phyloP scores from a whole-genome alignment of 2,888 invertebrate genomes.

The Pandemis heparana region DNA sequence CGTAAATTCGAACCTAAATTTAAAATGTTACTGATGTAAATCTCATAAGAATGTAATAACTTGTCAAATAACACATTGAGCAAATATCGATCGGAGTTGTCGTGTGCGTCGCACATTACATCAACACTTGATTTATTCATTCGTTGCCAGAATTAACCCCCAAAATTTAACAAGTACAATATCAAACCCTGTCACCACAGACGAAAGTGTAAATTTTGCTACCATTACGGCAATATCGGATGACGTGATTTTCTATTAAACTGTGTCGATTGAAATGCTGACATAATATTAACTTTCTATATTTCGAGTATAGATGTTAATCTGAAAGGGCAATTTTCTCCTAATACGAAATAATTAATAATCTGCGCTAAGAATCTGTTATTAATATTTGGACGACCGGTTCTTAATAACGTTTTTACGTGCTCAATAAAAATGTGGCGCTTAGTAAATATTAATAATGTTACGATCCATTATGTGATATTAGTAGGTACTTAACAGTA shows the following conservation, averaged over 20 bases:
- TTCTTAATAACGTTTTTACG: constrained; percentile 24
- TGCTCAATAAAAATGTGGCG: constrained; percentile 14
- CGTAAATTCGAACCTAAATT: too few relatives aligned
- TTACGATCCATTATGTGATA: constrained; percentile 15
- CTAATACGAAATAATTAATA: constrained; percentile 8
- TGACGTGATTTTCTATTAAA: constrained; percentile 2
- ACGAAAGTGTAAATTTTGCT: not conserved
- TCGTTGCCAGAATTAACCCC: too few relatives aligned
- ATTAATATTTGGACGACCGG: constrained; percentile 23
- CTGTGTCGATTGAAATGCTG: constrained; percentile 1
- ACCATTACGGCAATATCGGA: not conserved
- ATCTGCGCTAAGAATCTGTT: constrained; percentile 4
- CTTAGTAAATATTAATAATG: constrained; percentile 19
- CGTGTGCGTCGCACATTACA: constrained; percentile 17
- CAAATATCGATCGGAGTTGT: constrained; percentile 14
- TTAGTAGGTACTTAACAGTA: not conserved
- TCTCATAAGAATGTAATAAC: not conserved
- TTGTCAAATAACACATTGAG: constrained; percentile 2
- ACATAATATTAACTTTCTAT: not conserved
- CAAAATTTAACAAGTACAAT: not conserved
- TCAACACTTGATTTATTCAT: constrained; percentile 28
- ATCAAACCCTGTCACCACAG: not conserved
- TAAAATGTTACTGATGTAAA: too few relatives aligned
- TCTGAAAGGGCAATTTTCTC: constrained; percentile 5
- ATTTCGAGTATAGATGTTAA: constrained; percentile 7